Base-by-base conservation (phyloP, 2,797 vertebrate species). In the Tenualosa thibaudeaui region DNA sequence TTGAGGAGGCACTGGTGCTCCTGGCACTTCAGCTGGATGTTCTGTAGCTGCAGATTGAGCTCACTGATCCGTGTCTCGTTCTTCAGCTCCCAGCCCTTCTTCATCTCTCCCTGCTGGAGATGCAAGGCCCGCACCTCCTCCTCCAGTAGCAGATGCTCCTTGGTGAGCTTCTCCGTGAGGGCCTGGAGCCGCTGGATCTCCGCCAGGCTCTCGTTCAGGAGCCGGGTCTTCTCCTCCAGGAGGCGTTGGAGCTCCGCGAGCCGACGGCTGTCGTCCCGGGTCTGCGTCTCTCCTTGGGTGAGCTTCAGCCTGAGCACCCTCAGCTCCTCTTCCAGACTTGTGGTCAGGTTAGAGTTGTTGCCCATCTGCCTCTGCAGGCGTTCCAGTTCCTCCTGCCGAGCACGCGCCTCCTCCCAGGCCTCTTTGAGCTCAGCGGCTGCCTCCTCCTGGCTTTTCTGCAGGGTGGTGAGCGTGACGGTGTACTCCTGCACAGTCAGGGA, bases 1-100 rank as follows among this genome's bases (percentile, higher is more conserved):
- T 97, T 97, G 92, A 98, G 94, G 93, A 98, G 95, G 88, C 94
- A 96, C 94, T 96, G 94, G 89, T 97, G 96, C 89, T 99, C 98
- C 91, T 95, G 85, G 87, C 95, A 95, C 88, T 94, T 95, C 90
- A 94, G 94, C 93, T 94, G 96, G 93, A 95, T 98, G 85, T 94
- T 94, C 90, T 98, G 94, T 84, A 99, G 96, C 90, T 98, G 97
- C 89, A 94, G 95, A 91, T 96, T 95, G 89, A 99, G 92, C 71
- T 97, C 95, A 49, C 91, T 91, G 88, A 98, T 96, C 88, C 97
- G 94, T 26, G 95, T 87, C 5, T 91, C 92, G 84, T 96, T 94
- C 1, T 92, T 93, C 85, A 94, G 94, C 53, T 92, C 93, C 86
- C 95, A 96, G 90, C 93, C 92, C 92, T 92, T 96, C 85, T 94